Conservation (phyloP, 2,888 invertebrate genomes). For the Panzeria rudis region DNA sequence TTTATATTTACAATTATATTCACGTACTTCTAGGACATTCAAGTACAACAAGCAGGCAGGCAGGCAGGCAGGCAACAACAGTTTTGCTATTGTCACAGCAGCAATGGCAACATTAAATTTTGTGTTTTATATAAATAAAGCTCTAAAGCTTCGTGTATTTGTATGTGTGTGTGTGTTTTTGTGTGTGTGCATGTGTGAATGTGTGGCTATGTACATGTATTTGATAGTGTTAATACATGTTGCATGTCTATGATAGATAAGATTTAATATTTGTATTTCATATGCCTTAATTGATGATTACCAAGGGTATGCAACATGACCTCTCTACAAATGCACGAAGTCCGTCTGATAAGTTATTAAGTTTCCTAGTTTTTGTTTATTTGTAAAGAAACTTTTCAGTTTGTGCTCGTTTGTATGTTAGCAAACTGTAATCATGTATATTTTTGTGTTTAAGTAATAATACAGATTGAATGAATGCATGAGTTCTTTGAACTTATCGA, state of each 20-base stretch:
- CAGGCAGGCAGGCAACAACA: conserved; percentile 1
- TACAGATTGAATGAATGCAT: neutral
- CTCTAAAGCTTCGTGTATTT: neutral
- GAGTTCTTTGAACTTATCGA: conserved; percentile 40
- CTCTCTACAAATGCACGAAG: neutral
- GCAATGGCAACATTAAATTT: conserved; percentile 12
- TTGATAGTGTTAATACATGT: conserved; percentile 51
- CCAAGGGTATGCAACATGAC: conserved; percentile 50
- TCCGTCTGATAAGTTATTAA: conserved; percentile 1
- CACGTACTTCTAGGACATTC: neutral
- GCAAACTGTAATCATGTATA: neutral
- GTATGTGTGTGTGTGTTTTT: neutral
- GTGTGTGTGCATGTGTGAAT: neutral
- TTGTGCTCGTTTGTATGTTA: neutral
- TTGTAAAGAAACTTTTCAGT: neutral
- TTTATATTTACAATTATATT: conserved; percentile 28
- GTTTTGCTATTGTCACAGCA: neutral
- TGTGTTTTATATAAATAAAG: conserved; percentile 21
- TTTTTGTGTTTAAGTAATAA: neutral
- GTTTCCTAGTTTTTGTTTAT: neutral
- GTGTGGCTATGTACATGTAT: neutral
- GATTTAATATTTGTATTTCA: conserved; percentile 65
- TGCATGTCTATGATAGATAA: conserved; percentile 69
- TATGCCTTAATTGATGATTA: conserved; percentile 65
- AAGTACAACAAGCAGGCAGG: neutral